Base-by-base conservation (phyloP, 2,888 invertebrate species). In the Oegoconia quadripuncta region DNA sequence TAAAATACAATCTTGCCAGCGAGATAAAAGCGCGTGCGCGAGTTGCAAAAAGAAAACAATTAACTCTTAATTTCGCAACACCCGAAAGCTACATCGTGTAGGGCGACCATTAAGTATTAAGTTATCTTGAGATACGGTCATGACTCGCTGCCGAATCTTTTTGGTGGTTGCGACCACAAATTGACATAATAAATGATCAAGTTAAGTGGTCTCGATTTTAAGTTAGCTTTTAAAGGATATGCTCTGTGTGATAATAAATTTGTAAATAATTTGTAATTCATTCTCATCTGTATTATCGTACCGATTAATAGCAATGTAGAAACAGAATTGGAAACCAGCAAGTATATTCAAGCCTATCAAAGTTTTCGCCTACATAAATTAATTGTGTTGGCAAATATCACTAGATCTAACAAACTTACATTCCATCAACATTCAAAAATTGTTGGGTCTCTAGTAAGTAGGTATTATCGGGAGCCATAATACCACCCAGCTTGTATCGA, bases 401-500 rank as follows among this genome's bases (percentile, higher is more conserved):
- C 33, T 41, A 33, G 32, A 15, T 22, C 6, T 16, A 25, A 39
- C 32, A n/a, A n/a, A 27, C 39, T 55, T 48, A 41, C n/a, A n/a
- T n/a, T 44, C 58, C 53, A 48, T 47, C 48, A 48, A 51, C 46
- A 53, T 42, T 31, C 34, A 18, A 41, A 50, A 56, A 44, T n/a
- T 14, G 39, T 13, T 39, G 55, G 48, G 57, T 55, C 63, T 59
- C 57, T 46, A 44, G 20, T 48, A 39, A 45, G 39, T 52, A 47
- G 60, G 22, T 76, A 77, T 74, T 72, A 51, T 50, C 43, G 47
- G 36, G 42, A 44, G 44, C 52, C 67, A 75, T 75, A 74, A 66
- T 59, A 66, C 81, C 83, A 81, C 80, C 82, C 81, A 79, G 55
- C 66, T 64, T 59, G 81, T 60, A 4, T 35, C 63, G 48, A 64